These are phyloP conservation scores for Pyxicephalus adspersus DNA, from an alignment of 2,113 vertebrate species.

Conservation along the genomic window DNA sequence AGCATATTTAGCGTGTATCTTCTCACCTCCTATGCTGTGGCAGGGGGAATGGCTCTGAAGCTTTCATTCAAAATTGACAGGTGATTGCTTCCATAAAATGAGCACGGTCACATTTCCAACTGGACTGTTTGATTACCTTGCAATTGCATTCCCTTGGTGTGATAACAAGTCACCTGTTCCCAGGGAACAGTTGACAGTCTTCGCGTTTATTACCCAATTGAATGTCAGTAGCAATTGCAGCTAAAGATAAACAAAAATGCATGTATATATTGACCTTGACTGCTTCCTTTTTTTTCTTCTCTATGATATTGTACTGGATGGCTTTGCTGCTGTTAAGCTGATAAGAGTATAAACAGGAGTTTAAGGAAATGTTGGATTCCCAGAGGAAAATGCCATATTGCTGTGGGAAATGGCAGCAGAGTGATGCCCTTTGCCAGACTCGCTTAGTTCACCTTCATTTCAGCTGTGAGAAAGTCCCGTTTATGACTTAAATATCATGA, in stretches of 20 bases:
- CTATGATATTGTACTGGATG: conserved; percentile 81
- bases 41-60: conserved; percentile 63
- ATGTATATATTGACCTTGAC: conserved; percentile 85
- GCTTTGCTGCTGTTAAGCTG: conserved; percentile 82
- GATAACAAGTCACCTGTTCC: conserved; percentile 79
- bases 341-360: conserved; percentile 84
- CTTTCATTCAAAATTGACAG: conserved; percentile 69
- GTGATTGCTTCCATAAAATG: conserved; percentile 73
- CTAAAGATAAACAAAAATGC: conserved; percentile 82
- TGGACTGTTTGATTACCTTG: conserved; percentile 82
- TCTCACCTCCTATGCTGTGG: conserved; percentile 54
- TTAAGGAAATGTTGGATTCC: conserved; percentile 89
- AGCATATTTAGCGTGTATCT: conserved; percentile 55
- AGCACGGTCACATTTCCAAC: conserved; percentile 72
- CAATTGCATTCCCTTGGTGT: conserved; percentile 72
- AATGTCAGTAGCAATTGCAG: conserved; percentile 77
- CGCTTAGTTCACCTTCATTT: conserved; percentile 73
- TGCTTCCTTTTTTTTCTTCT: conserved; percentile 66
- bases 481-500: conserved; percentile 68
- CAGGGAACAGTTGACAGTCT: conserved; percentile 77
- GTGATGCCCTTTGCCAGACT: conserved; percentile 71
- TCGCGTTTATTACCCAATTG: conserved; percentile 82
- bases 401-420: conserved; percentile 81
- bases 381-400: conserved; percentile 78
- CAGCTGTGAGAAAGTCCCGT: conserved; percentile 67